phyloP scores from a whole-genome alignment of 1,140 invertebrate genomes.

The Pemphigus obesinymphae region DNA sequence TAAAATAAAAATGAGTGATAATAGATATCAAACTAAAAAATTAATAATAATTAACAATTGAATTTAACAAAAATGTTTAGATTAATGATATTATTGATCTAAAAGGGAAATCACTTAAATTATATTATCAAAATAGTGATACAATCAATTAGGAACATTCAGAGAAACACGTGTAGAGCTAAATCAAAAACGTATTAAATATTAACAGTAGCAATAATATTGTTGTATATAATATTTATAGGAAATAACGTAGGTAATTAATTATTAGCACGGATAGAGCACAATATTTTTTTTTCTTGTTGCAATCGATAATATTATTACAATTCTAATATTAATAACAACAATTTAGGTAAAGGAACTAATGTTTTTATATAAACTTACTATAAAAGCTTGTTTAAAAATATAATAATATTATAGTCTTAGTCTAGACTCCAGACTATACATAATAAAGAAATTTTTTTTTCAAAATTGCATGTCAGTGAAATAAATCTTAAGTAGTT shows the following conservation, averaged over 20 bases:
- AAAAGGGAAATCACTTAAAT: not conserved
- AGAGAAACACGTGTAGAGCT: slow-evolving; percentile 3
- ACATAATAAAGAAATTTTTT: not conserved
- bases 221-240: not conserved
- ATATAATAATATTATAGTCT: not conserved
- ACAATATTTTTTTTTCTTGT: not conserved
- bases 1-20: slow-evolving; percentile 3
- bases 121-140: slow-evolving; percentile 18
- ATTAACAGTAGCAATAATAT: not conserved
- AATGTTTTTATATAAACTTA: not conserved
- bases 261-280: not conserved
- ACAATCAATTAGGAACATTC: slow-evolving; percentile 33
- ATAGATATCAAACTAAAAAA: not conserved
- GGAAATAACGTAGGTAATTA: not conserved
- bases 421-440: too few species aligned
- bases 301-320: not conserved
- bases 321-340: not conserved
- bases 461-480: not conserved
- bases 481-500: not conserved
- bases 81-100: slow-evolving; percentile 17
- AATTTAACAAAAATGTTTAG: slow-evolving; percentile 1
- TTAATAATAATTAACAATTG: slow-evolving; percentile 23
- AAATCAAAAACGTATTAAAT: not conserved
- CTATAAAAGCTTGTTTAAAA: not conserved
- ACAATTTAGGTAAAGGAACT: not conserved